Percentiles rank a stretch among this genome's conserved stretches.
Evolutionary conservation across 2,888 invertebrate species (phyloP).

Genomic region (Plemyria rubiginata): DNA sequence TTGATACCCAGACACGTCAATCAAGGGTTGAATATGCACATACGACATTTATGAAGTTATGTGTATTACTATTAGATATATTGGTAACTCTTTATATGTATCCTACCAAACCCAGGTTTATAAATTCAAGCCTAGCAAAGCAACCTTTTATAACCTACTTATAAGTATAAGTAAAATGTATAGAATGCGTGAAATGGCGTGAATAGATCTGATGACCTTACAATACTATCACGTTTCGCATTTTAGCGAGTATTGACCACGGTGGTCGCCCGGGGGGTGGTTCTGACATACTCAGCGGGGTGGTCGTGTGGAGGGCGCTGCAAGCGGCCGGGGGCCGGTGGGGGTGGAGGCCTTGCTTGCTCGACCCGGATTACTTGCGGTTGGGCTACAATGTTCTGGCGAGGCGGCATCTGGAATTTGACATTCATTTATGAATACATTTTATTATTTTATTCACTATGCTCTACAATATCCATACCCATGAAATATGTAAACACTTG

Average conservation of each 20-base stretch:
- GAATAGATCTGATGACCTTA: slow-evolving; percentile 7
- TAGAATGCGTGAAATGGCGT: not conserved
- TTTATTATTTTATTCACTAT: too few relatives aligned
- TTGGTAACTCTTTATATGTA: not conserved
- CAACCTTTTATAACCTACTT: not conserved
- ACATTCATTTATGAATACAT: slow-evolving; percentile 7
- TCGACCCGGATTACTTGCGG: slow-evolving; percentile 61
- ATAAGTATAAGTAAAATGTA: not conserved
- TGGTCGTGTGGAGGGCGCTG: slow-evolving; percentile 78
- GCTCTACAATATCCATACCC: too few relatives aligned
- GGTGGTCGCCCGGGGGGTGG: slow-evolving; percentile 48
- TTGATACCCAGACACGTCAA: too few relatives aligned
- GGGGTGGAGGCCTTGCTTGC: slow-evolving; percentile 57
- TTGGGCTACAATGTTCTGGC: slow-evolving; percentile 66
- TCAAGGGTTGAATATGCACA: too few relatives aligned
- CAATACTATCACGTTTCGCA: slow-evolving; percentile 20
- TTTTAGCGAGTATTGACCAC: slow-evolving; percentile 49
- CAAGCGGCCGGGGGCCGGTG: slow-evolving; percentile 70
- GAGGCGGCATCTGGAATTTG: slow-evolving; percentile 66
- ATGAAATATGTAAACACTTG: too few relatives aligned
- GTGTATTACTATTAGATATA: too few relatives aligned
- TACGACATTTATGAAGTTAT: too few relatives aligned
- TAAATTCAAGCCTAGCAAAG: not conserved
- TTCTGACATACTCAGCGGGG: slow-evolving; percentile 65
- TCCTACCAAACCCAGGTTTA: not conserved